These are phyloP conservation scores for Brachionus rotundiformis DNA, from an alignment of 1,140 invertebrate species.

Conservation along the genomic window DNA sequence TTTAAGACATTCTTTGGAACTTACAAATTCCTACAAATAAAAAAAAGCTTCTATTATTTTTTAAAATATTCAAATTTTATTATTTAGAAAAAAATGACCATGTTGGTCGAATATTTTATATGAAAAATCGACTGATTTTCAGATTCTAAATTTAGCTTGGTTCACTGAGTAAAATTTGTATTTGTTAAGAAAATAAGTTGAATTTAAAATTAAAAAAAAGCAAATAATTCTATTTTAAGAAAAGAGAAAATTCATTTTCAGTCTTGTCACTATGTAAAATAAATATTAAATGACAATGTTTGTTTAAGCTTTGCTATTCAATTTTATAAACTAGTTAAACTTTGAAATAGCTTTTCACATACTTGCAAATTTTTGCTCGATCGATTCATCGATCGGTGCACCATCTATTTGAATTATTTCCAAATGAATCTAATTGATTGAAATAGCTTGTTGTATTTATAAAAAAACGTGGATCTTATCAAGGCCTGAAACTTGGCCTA, in stretches of 20 bases:
- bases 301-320: not conserved
- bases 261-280: not conserved
- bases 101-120: no score
- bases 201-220: not conserved
- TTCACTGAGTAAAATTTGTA: not conserved
- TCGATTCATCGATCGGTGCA: not conserved
- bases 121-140: not conserved
- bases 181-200: not conserved
- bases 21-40: no score
- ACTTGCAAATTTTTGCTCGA: not conserved
- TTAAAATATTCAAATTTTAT: no score
- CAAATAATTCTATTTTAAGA: not conserved
- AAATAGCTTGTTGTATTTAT: not conserved
- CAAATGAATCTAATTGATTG: not conserved
- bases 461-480: slow-evolving; percentile 5
- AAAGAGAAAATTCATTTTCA: not conserved
- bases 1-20: no score
- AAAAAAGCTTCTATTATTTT: no score
- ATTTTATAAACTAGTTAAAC: not conserved
- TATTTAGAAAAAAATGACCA: no score
- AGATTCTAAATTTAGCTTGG: not conserved
- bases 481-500: not conserved
- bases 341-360: not conserved
- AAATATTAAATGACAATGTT: not conserved
- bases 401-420: no score